phyloP scores from a whole-genome alignment of 2,888 invertebrate species.

The Malthinus flaveolus region DNA sequence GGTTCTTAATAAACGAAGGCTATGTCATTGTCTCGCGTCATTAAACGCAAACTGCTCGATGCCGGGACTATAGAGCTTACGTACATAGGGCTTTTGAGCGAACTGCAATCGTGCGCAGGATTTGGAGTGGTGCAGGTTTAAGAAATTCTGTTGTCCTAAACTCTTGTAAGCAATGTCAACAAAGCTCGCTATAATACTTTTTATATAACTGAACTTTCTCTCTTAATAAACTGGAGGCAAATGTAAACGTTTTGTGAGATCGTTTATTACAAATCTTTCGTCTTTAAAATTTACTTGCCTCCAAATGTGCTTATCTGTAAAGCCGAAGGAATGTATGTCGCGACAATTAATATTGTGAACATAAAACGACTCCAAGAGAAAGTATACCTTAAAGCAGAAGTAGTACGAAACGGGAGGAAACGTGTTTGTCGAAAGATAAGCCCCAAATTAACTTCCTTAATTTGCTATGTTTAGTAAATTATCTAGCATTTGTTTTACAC shows the following conservation, averaged over 20 bases:
- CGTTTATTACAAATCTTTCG: slow-evolving; percentile 21
- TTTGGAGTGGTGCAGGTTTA: slow-evolving; percentile 42
- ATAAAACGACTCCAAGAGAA: slow-evolving; percentile 41
- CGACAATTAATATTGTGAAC: slow-evolving; percentile 48
- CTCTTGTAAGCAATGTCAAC: slow-evolving; percentile 28
- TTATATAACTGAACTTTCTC: slow-evolving; percentile 19
- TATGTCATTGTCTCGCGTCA: slow-evolving; percentile 56
- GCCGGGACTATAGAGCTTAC: slow-evolving; percentile 50
- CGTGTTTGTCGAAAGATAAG: slow-evolving; percentile 52
- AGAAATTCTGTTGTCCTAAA: slow-evolving; percentile 27
- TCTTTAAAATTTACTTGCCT: slow-evolving; percentile 17
- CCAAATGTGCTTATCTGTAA: slow-evolving; percentile 20
- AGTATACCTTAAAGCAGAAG: slow-evolving; percentile 40
- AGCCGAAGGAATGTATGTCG: slow-evolving; percentile 27
- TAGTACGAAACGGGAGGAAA: slow-evolving; percentile 38
- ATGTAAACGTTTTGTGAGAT: slow-evolving; percentile 17
- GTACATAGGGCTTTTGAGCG: slow-evolving; percentile 52
- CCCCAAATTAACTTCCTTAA: slow-evolving; percentile 50
- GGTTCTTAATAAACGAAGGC: slow-evolving; percentile 58
- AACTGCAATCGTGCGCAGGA: slow-evolving; percentile 50
- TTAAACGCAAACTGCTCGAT: slow-evolving; percentile 53
- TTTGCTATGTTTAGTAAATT: slow-evolving; percentile 52
- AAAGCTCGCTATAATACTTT: slow-evolving; percentile 26
- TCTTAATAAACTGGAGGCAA: slow-evolving; percentile 24
- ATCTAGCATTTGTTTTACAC: slow-evolving; percentile 39